These are phyloP conservation scores for Rutpela maculata DNA, from an alignment of 2,888 invertebrate species.

Conservation along the genomic window DNA sequence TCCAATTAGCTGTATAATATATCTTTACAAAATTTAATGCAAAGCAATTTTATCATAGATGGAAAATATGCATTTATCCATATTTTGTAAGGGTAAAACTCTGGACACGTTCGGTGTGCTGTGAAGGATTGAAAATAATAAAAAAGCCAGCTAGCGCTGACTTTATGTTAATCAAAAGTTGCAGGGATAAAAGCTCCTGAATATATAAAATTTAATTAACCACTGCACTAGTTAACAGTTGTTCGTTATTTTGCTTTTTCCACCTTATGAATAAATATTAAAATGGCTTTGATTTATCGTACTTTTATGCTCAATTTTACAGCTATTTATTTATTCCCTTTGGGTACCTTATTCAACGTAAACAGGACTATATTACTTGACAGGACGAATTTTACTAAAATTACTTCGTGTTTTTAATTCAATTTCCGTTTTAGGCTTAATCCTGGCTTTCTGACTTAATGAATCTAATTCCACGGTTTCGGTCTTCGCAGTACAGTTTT, in stretches of 20 bases:
- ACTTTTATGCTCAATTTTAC: constrained; percentile 35
- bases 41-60: not conserved
- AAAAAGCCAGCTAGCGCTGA: not conserved
- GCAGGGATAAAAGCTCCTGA: constrained; percentile 56
- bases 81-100: not conserved
- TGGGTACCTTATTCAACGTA: constrained; percentile 13
- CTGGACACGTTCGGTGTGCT: not conserved
- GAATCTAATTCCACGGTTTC: constrained; percentile 19
- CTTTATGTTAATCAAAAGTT: constrained; percentile 44
- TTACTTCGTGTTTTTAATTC: constrained; percentile 33
- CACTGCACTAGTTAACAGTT: constrained; percentile 58
- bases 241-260: constrained; percentile 56
- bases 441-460: constrained; percentile 4
- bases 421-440: constrained; percentile 31
- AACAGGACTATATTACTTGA: constrained; percentile 25
- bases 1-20: not conserved
- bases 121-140: constrained; percentile 11
- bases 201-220: constrained; percentile 67
- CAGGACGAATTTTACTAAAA: constrained; percentile 24
- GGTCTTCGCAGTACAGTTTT: not conserved
- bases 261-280: constrained; percentile 60
- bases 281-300: constrained; percentile 35
- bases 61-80: not conserved
- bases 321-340: constrained; percentile 40
- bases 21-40: not conserved